Percentiles rank a stretch among this genome's conserved stretches.
These are phyloP conservation scores for Drosophila kikkawai DNA, from an alignment of 1,140 invertebrate genomes.

Conservation along the genomic window DNA sequence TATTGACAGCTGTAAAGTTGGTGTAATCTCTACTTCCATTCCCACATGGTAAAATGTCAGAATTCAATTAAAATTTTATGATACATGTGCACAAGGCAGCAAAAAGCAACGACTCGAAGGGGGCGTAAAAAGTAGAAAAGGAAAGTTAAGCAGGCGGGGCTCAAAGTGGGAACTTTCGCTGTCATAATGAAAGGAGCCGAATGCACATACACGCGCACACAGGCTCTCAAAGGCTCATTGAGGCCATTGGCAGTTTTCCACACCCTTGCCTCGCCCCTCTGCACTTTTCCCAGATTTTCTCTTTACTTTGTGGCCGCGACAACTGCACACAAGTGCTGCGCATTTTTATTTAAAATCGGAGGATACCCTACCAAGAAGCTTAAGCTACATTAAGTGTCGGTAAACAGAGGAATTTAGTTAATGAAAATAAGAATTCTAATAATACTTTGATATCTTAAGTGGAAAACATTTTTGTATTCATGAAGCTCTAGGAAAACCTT, in stretches of 20 bases:
- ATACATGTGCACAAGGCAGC: slow-evolving; percentile 64
- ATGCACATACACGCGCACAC: slow-evolving; percentile 14
- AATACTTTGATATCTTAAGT: neutral
- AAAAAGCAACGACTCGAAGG: slow-evolving; percentile 26
- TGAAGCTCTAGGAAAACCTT: fast-evolving
- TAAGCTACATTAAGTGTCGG: neutral
- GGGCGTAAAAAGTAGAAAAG: slow-evolving; percentile 40
- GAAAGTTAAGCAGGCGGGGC: slow-evolving; percentile 33
- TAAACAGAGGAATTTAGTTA: neutral
- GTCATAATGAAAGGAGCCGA: slow-evolving; percentile 69
- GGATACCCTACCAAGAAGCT: slow-evolving; percentile 32
- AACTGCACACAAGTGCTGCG: slow-evolving; percentile 74
- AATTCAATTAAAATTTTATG: slow-evolving; percentile 83
- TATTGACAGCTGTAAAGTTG: slow-evolving; percentile 81
- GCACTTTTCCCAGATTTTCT: slow-evolving; percentile 20
- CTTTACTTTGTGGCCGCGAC: slow-evolving; percentile 63
- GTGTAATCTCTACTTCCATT: slow-evolving; percentile 50
- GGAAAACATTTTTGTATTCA: neutral
- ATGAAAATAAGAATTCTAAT: neutral
- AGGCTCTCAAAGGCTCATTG: slow-evolving; percentile 52
- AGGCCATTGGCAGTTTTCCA: slow-evolving; percentile 70
- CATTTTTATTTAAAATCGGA: slow-evolving; percentile 50
- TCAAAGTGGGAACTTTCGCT: slow-evolving; percentile 32
- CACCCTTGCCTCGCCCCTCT: neutral
- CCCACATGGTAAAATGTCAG: slow-evolving; percentile 71